A percentile compares a stretch with the other conserved stretches of the same genome.
These are phyloP conservation scores for Hemiscyllium ocellatum DNA, from an alignment of 2,113 vertebrate species.

Conservation along the genomic window DNA sequence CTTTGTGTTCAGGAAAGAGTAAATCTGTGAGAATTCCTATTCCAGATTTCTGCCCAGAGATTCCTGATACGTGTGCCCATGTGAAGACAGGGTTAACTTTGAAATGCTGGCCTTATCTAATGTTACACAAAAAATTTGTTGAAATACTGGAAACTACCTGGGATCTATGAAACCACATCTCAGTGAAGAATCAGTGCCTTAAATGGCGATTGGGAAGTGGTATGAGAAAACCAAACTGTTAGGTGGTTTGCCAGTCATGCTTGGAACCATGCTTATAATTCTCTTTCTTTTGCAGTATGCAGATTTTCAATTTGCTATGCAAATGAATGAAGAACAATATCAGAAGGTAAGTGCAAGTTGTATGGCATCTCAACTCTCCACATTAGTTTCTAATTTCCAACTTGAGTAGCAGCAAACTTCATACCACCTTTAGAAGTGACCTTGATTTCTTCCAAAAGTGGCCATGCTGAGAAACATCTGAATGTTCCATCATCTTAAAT, in stretches of 20 bases:
- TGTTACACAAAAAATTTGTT: neutral
- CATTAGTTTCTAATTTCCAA: neutral
- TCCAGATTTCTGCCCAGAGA: neutral
- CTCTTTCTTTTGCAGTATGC: slow-evolving; percentile 67
- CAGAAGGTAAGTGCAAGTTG: slow-evolving; percentile 70
- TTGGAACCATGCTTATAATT: slow-evolving; percentile 39
- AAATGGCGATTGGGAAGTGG: neutral
- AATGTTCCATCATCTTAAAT: slow-evolving; percentile 20
- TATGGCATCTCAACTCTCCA: neutral
- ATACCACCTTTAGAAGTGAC: neutral
- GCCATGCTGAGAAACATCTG: slow-evolving; percentile 1
- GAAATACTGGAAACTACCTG: neutral
- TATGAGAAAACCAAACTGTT: neutral
- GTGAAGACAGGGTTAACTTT: neutral
- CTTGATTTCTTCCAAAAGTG: neutral
- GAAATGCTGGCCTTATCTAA: neutral
- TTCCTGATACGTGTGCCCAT: neutral
- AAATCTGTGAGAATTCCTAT: neutral
- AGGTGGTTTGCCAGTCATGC: neutral
- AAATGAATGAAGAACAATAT: slow-evolving; percentile 96
- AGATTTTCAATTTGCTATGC: slow-evolving; percentile 87
- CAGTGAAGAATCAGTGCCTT: neutral
- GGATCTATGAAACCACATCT: neutral
- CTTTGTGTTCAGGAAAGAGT: neutral
- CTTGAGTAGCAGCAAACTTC: neutral